Conservation (phyloP, 2,888 invertebrate genomes). For the Schizaphis graminum region DNA sequence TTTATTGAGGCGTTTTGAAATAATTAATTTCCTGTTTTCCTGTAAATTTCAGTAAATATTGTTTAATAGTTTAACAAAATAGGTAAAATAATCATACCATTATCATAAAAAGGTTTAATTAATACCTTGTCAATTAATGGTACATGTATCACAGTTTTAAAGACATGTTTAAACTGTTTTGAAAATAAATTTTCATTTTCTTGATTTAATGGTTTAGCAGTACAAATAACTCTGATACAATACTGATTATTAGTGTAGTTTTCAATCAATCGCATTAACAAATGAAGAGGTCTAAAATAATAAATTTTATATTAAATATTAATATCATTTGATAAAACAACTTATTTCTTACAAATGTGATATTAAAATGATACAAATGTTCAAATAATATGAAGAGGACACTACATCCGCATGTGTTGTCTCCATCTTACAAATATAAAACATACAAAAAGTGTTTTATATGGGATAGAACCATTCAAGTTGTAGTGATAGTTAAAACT, state of each 20-base stretch:
- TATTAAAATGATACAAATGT: neutral
- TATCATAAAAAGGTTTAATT: neutral
- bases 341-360: neutral
- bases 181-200: conserved; percentile 47
- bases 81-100: neutral
- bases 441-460: no score
- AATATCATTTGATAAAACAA: neutral
- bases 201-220: conserved; percentile 44
- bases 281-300: conserved; percentile 46
- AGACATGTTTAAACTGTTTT: conserved; percentile 37
- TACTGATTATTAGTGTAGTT: conserved; percentile 25
- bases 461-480: no score
- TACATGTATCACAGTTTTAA: conserved; percentile 43
- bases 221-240: conserved; percentile 51
- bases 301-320: neutral
- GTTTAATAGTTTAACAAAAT: neutral
- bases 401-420: no score
- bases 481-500: no score
- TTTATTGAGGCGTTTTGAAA: conserved; percentile 50
- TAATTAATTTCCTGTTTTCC: conserved; percentile 46
- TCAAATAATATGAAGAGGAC: neutral
- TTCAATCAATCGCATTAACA: conserved; percentile 46
- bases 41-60: conserved; percentile 33
- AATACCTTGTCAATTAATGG: conserved; percentile 53
- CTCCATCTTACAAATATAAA: no score